phyloP scores from a whole-genome alignment of 2,113 vertebrate species.

The Pterophyllum scalare region DNA sequence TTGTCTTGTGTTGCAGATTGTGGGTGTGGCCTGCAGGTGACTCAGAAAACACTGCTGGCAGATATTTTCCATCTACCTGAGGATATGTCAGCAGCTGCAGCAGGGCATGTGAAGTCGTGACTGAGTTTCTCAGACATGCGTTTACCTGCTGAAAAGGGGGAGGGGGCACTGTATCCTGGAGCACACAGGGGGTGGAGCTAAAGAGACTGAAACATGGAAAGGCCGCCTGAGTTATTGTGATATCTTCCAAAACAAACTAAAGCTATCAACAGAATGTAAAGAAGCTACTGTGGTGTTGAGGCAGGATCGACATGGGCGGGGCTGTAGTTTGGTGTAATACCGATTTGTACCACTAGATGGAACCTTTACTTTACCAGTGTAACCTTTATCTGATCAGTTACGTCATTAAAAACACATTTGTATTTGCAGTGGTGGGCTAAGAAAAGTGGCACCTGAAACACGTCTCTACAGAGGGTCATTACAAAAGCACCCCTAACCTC shows the following conservation, averaged over 20 bases:
- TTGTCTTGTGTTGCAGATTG: neutral
- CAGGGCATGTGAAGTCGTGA: neutral
- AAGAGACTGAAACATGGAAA: neutral
- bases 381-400: neutral
- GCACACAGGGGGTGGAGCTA: neutral
- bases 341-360: neutral
- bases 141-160: neutral
- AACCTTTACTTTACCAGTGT: too few relatives aligned
- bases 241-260: neutral
- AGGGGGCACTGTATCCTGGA: too few relatives aligned
- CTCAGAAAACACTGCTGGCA: neutral
- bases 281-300: neutral
- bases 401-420: neutral
- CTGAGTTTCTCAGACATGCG: neutral
- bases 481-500: neutral
- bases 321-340: accelerated
- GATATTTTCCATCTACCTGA: neutral
- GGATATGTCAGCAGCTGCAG: neutral
- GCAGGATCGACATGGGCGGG: accelerated
- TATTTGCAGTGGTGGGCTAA: neutral
- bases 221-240: accelerated
- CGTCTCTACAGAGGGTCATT: accelerated
- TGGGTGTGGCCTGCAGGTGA: slow-evolving; percentile 12
- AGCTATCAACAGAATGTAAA: neutral
- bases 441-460: neutral